Conservation (phyloP, 2,888 invertebrate species). For the Melanotus villosus region DNA sequence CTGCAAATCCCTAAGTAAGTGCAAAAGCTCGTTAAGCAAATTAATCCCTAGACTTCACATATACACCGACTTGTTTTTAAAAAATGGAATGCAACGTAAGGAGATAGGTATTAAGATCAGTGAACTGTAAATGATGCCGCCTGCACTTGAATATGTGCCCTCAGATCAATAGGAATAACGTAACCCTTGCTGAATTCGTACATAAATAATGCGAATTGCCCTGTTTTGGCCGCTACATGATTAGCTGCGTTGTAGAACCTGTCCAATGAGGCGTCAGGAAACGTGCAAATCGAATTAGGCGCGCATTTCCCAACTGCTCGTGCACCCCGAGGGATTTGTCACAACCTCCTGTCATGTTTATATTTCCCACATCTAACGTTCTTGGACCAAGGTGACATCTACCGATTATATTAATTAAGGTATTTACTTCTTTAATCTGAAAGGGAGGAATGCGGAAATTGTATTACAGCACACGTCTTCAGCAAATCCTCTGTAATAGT, state of each 20-base stretch:
- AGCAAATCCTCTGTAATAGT: conserved; percentile 54
- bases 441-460: conserved; percentile 46
- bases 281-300: conserved; percentile 63
- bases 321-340: conserved; percentile 57
- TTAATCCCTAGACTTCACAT: too few relatives aligned
- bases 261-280: conserved; percentile 62
- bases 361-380: conserved; percentile 49
- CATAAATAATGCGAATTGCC: conserved; percentile 46
- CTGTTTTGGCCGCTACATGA: conserved; percentile 57
- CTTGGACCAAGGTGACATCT: conserved; percentile 30
- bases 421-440: conserved; percentile 28
- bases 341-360: conserved; percentile 61
- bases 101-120: neutral
- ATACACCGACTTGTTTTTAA: too few relatives aligned
- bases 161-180: conserved; percentile 31
- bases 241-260: conserved; percentile 58
- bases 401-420: conserved; percentile 35
- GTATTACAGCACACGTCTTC: conserved; percentile 49
- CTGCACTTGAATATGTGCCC: conserved; percentile 2
- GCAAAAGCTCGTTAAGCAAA: too few relatives aligned
- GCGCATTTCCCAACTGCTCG: conserved; percentile 59
- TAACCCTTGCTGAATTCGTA: conserved; percentile 38
- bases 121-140: neutral
- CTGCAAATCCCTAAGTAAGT: too few relatives aligned
- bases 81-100: neutral